Evolutionary conservation across 2,113 vertebrate genomes (phyloP), one percentile per base, ranked within the genome.

Genomic region (Butorides virescens): DNA sequence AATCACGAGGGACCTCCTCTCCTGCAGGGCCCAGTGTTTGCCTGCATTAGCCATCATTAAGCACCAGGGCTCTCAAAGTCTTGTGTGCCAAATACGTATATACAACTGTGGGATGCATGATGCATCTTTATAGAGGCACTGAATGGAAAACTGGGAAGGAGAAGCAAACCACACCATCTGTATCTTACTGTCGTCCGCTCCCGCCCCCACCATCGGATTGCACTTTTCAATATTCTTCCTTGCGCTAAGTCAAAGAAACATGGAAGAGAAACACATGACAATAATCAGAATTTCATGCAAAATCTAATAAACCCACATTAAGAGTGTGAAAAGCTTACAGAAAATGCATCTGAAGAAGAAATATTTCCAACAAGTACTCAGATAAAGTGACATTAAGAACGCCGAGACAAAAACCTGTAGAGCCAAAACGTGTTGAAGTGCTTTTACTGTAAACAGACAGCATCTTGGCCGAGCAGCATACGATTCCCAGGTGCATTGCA

Each of bases 401-500:
- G 26, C 71, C 34, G 62, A 46, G 37, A 77, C 22, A 76, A 95
- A 92, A 94, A 46, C 13, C 78, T 34, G 49, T 19, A 47, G 61
- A 87, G 66, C 7, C 77, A 44, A 79, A 85, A 55, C 1, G 8
- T 22, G 50, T 19, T 61, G 2, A 70, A 90, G 65, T 68, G 94
- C 65, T 93, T 86, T 96, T 66, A 79, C 15, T 0, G 2, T 16
- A 49, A 91, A 23, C 0, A 0, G 2, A 2, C 0, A 0, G 62
- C 46, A 37, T 25, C 61, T 25, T 2, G 0, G 47, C 56, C 7
- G 62, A 39, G 61, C 73, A 49, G 61, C 27, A 9, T 2, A 21
- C 6, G 1, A 37, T 15, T 62, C 74, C 74, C 92, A 83, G 71
- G 46, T 30, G 90, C 29, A 66, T 5, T 32, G 27, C 4, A 46